A percentile compares a stretch with the other conserved stretches of the same genome.
phyloP scores from a whole-genome alignment of 2,113 vertebrate genomes.

The Cyprinodon variegatus region DNA sequence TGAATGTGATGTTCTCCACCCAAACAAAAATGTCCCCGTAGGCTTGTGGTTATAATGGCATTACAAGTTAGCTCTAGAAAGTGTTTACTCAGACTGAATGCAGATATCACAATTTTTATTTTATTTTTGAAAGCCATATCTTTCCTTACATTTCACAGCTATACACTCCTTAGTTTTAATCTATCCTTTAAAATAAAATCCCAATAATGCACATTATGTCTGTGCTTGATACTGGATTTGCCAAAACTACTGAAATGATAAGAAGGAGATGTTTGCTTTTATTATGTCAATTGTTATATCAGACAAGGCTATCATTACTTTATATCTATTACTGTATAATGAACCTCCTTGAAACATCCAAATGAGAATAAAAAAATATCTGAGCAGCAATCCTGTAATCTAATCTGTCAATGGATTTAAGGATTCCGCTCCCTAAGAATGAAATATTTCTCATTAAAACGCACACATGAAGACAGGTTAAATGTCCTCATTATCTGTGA shows the following conservation, averaged over 20 bases:
- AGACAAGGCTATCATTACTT: not conserved
- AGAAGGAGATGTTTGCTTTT: not conserved
- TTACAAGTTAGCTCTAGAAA: not conserved
- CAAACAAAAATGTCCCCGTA: not conserved
- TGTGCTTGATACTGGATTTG: no score
- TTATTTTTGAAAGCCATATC: no score
- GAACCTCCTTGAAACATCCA: not conserved
- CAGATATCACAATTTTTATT: not conserved
- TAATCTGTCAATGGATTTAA: slow-evolving; percentile 33
- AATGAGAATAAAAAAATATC: slow-evolving; percentile 4
- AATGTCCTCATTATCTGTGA: slow-evolving; percentile 43
- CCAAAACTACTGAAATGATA: not conserved
- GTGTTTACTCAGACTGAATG: not conserved
- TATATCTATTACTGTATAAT: not conserved
- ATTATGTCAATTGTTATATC: not conserved
- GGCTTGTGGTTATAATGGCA: not conserved
- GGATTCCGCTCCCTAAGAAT: slow-evolving; percentile 34
- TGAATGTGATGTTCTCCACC: no score
- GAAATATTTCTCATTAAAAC: slow-evolving; percentile 23
- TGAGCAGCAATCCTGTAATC: not conserved
- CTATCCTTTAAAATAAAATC: no score
- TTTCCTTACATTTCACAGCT: no score
- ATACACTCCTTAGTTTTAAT: no score
- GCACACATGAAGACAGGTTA: slow-evolving; percentile 33
- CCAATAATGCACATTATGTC: no score